Base-by-base conservation (phyloP, 2,888 invertebrate genomes). In the Lathronympha strigana region DNA sequence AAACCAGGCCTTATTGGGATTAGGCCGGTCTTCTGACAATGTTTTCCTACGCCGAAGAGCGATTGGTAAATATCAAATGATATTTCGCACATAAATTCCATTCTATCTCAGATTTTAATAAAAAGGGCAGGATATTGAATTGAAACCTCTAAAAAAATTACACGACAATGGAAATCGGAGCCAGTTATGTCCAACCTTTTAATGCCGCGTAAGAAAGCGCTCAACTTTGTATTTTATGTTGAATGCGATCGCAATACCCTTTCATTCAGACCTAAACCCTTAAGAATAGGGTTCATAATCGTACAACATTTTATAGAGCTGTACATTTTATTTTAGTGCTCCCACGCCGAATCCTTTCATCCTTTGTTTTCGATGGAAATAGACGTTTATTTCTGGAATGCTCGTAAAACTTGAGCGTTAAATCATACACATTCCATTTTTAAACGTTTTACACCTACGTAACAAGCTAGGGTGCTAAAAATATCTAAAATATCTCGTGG, bases 291-390 rank as follows among this genome's bases (percentile, higher is more conserved):
- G 23, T 21, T 23, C 23, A 23, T 31, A 21, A 45, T 45, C 43
- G 57, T 19, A n/a, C 17, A 23, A 53, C 4, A 8, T 17, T 40
- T 45, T 45, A 45, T 13, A 25, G 6, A 5, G 6, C 23, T 2
- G 9, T 6, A 6, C 23, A 23, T 23, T 47, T 47, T 45, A 43
- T 43, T 43, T 31, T 31, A 57, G 43, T 43, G 31, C 31, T 43
- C 54, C 54, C 62, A 62, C 53, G 62, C 17, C 38, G 36, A 55
- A 54, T 55, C 54, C 55, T 38, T 19, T 36, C 36, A 36, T n/a
- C 36, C 53, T 23, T 53, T 53, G 15, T 40, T 55, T 62, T 62
- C n/a, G 23, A n/a, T 55, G 47, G 47, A 55, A 63, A 63, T 55
- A 55, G 47, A 38, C 19, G 13, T 53, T 54, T 62, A 62, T 62